phyloP scores from a whole-genome alignment of 1,140 invertebrate genomes.

The Halesus radiatus region DNA sequence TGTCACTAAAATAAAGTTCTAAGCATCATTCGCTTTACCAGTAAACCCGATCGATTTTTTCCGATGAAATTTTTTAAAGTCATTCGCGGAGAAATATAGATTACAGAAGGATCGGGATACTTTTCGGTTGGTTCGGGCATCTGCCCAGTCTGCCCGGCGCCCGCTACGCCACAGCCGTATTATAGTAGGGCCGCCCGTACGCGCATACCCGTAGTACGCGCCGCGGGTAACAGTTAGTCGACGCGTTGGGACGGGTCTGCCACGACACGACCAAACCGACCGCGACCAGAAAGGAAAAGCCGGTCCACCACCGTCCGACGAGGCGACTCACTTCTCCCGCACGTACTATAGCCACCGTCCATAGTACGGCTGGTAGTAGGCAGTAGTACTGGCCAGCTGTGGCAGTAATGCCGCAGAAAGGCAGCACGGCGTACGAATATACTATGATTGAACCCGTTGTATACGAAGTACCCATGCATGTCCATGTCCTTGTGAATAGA shows the following conservation, averaged over 20 bases:
- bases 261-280: neutral
- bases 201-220: neutral
- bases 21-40: too few relatives aligned
- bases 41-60: too few relatives aligned
- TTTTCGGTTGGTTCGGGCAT: too few relatives aligned
- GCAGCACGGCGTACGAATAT: too few relatives aligned
- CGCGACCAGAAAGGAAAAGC: conserved; percentile 32
- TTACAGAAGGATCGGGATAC: too few relatives aligned
- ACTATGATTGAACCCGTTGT: too few relatives aligned
- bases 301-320: conserved; percentile 1
- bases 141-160: too few relatives aligned
- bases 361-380: neutral
- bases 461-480: too few relatives aligned
- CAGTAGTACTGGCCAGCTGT: neutral
- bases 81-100: too few relatives aligned
- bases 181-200: neutral
- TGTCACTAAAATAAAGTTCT: too few relatives aligned
- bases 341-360: neutral
- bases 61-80: too few relatives aligned
- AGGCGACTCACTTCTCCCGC: conserved; percentile 2
- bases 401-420: neutral
- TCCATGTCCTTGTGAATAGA: too few relatives aligned
- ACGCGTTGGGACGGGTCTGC: conserved; percentile 1
- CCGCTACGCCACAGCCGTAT: neutral
- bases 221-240: neutral